A percentile compares a stretch with the other conserved stretches of the same genome.
Conservation (phyloP, 2,113 vertebrate species). For the Pygoscelis antarcticus region DNA sequence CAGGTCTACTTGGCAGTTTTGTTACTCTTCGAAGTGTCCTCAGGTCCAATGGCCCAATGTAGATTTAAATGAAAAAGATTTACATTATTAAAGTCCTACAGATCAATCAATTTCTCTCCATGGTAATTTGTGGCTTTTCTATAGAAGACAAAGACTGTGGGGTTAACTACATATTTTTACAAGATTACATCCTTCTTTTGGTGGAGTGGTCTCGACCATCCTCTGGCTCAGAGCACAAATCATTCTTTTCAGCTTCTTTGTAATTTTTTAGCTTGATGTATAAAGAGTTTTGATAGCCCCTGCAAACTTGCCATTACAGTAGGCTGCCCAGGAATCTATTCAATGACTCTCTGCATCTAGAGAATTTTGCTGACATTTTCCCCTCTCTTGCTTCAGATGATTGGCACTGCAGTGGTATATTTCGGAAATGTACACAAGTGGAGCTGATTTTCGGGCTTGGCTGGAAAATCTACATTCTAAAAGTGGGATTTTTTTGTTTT, state of each 20-base stretch:
- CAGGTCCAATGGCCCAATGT: neutral
- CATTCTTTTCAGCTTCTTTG: slow-evolving; percentile 22
- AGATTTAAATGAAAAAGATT: neutral
- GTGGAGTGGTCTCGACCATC: neutral
- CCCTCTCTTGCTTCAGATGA: neutral
- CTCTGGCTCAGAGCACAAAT: slow-evolving; percentile 26
- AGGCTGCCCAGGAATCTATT: slow-evolving; percentile 27
- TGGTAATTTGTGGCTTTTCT: neutral
- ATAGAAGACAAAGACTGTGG: neutral
- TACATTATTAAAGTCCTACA: neutral
- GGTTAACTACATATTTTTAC: slow-evolving; percentile 20
- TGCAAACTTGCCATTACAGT: neutral
- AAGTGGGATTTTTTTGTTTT: neutral
- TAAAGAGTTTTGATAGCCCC: neutral
- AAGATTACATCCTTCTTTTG: neutral
- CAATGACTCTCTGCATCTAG: neutral
- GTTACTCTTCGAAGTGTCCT: neutral
- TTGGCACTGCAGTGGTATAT: neutral
- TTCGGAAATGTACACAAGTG: neutral
- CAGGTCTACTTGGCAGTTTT: neutral
- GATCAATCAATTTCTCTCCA: neutral
- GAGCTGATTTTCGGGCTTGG: neutral
- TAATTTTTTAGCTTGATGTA: neutral
- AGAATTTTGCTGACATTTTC: slow-evolving; percentile 9
- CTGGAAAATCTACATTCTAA: neutral